Base-by-base conservation (phyloP, 2,113 vertebrate genomes). In the Ochotona curzoniae region DNA sequence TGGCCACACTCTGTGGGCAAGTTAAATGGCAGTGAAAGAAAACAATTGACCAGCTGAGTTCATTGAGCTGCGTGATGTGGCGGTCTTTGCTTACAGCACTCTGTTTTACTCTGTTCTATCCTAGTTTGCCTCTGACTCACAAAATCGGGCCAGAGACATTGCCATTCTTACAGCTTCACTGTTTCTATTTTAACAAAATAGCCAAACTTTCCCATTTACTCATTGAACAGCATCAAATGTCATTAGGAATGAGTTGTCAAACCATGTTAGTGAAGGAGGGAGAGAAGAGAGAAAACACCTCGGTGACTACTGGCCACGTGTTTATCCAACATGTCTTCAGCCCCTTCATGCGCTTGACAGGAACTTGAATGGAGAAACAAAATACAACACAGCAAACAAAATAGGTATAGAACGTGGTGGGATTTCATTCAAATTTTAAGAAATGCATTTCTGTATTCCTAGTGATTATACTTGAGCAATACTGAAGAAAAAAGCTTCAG, bases 321-420 rank as follows among this genome's bases (percentile, higher is more conserved):
- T 89, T 92, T 35, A 83, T 30, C 66, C 10, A 30, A 47, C 47
- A 26, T 1, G 60, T n/a, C 26, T 21, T 1, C 5, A 28, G 15
- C 61, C 13, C 20, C 47, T 61, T 28, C 0, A 30, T 61, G 26
- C 89, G 8, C 35, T 35, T 30, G 20, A 15, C 9, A 70, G 54
- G 38, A 44, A 44, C 38, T 44, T 64, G 28, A 47, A 44, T 14
- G 61, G 38, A 74, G n/a, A 73, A 84, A 32, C 49, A 6, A 44
- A 44, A 44, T 13, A 25, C 6, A 91, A 8, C 87, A 14, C 12
- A 18, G 23, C 47, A 89, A 89, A 67, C 57, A 85, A 89, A 80
- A 26, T 25, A 79, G 17, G 49, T 4, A 17, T 69, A 49, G n/a
- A 60, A 63, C 57, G 32, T 49, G n/a, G 23, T 10, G 20, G 69